Base-by-base conservation (phyloP, 2,888 invertebrate species). In the Nipponacmea schrenckii region DNA sequence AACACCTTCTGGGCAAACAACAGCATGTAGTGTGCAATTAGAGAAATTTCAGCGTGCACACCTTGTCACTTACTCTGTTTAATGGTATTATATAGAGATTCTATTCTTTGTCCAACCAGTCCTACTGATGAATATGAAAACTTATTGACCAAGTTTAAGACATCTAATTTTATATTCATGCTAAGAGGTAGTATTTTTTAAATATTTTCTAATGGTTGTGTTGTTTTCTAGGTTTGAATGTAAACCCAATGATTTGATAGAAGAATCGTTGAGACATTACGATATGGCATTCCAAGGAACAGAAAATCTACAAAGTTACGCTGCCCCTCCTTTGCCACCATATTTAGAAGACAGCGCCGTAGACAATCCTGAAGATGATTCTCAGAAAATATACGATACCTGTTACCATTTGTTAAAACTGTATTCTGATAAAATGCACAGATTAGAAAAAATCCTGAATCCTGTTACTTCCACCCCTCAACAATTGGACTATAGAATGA, bases 391-490 rank as follows among this genome's bases (percentile, higher is more conserved):
- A 17, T 78, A 82, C 64, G 90, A 97, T 88, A 90, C 96, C 0
- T 93, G 95, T 70, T 97, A 94, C 89, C 94, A 96, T 87, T 88
- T 97, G 73, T 86, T 97, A 20, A 92, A 94, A 77, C 91, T 96
- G 12, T 94, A 94, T 84, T 93, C 94, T 2, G 84, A 90, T 73
- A 80, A 85, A 68, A 80, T 85, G 24, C 85, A 89, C 72, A 80
- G 93, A 0, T 83, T 95, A 65, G 93, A 94, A 79, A 90, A 91
- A 68, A 88, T 94, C 10, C 88, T 95, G 7, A 92, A 93, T 82
- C 95, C 96, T 0, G 91, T 92, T 0, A 92, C 94, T 0, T 93
- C 94, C 84, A 94, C 95, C 0, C 89, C 92, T 0, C 94, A 96
- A 89, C 93, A 93, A 0, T 90, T 95, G 81, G 97, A 97, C 89